Evolutionary conservation across 2,888 invertebrate species (phyloP).

Genomic region (Dicycla oo): DNA sequence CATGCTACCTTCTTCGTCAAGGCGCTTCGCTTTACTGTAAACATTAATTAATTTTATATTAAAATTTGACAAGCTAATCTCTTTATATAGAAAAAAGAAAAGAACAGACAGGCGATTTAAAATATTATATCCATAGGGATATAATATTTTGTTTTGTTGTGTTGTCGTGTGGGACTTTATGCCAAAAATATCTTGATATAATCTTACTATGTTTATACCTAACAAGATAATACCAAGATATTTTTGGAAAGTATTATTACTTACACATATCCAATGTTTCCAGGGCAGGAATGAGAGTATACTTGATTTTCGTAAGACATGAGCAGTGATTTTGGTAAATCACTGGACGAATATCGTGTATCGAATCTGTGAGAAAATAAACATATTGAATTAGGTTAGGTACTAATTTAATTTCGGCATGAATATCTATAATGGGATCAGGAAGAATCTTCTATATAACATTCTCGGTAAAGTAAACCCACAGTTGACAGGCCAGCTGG

Average conservation of each 20-base stretch:
- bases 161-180: neutral
- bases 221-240: too few species aligned
- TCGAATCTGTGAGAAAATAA: constrained; percentile 72
- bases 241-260: neutral
- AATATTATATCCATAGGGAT: neutral
- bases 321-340: constrained; percentile 73
- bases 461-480: too few species aligned
- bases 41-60: constrained; percentile 32
- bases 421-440: neutral
- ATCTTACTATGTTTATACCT: too few species aligned
- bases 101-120: neutral
- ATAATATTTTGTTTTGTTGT: too few species aligned
- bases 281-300: constrained; percentile 79
- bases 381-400: neutral
- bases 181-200: neutral
- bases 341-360: constrained; percentile 66
- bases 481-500: too few species aligned
- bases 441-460: neutral
- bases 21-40: constrained; percentile 72
- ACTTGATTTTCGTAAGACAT: constrained; percentile 73
- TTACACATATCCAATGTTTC: constrained; percentile 76
- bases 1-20: constrained; percentile 67
- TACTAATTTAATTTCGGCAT: neutral
- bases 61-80: neutral
- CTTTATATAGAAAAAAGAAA: too few species aligned